Conservation (phyloP, 2,113 vertebrate genomes). For the Tachuris rubrigastra region DNA sequence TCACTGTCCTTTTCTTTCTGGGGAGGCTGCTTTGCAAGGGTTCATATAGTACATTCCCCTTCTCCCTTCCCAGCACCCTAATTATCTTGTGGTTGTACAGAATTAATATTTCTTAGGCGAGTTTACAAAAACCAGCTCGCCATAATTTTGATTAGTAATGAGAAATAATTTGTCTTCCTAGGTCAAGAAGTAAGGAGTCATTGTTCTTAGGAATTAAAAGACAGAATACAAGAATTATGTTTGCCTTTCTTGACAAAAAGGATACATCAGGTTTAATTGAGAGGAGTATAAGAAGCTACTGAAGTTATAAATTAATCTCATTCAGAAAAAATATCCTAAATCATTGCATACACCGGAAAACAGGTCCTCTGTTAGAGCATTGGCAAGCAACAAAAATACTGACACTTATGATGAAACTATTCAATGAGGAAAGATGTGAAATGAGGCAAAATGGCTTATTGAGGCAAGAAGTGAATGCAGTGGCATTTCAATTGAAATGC, state of each 20-base stretch:
- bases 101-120: background rate
- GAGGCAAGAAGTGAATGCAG: background rate
- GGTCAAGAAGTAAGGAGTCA: background rate
- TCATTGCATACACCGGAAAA: background rate
- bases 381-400: background rate
- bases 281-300: background rate
- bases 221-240: background rate
- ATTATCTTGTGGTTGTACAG: background rate
- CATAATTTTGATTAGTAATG: background rate
- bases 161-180: background rate
- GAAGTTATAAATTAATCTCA: background rate
- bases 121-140: background rate
- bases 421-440: background rate
- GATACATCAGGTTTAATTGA: background rate
- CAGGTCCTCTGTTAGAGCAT: background rate
- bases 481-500: background rate
- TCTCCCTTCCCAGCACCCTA: background rate
- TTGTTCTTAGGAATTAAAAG: background rate
- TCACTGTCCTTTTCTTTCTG: background rate
- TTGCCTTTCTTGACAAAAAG: background rate
- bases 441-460: background rate
- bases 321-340: background rate
- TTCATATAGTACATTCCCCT: background rate
- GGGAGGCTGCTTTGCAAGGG: background rate
- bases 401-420: background rate